Evolutionary conservation across 2,888 invertebrate species (phyloP).

Genomic region (Pyrrhia umbra): DNA sequence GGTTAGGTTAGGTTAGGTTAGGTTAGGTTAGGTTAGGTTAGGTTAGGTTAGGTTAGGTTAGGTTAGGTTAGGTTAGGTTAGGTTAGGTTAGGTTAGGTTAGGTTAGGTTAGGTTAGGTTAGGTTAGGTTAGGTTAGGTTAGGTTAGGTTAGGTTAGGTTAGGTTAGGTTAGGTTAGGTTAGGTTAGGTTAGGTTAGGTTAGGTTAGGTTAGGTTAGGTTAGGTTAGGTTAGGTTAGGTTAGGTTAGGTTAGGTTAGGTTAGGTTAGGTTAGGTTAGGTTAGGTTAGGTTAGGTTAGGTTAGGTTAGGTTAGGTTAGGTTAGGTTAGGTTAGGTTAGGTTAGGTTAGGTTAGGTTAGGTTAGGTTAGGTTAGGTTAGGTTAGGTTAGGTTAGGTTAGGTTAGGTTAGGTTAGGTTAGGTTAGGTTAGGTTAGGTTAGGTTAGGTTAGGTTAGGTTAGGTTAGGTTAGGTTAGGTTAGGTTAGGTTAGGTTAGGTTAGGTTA

Average conservation of each 20-base stretch:
- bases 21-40: constrained; percentile 30
- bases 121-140: constrained; percentile 26
- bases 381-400: constrained; percentile 35
- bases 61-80: constrained; percentile 25
- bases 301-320: constrained; percentile 35
- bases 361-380: constrained; percentile 36
- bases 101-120: constrained; percentile 25
- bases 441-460: constrained; percentile 35
- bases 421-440: constrained; percentile 35
- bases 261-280: constrained; percentile 35
- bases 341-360: constrained; percentile 34
- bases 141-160: constrained; percentile 28
- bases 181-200: constrained; percentile 30
- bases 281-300: constrained; percentile 35
- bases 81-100: constrained; percentile 25
- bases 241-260: constrained; percentile 36
- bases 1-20: constrained; percentile 31
- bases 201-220: constrained; percentile 36
- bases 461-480: constrained; percentile 35
- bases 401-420: constrained; percentile 35
- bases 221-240: constrained; percentile 35
- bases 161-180: constrained; percentile 30
- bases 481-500: constrained; percentile 33
- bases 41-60: constrained; percentile 31
- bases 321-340: constrained; percentile 35